These are phyloP conservation scores for Oxycera nigricornis DNA, from an alignment of 2,888 invertebrate genomes.

Conservation along the genomic window DNA sequence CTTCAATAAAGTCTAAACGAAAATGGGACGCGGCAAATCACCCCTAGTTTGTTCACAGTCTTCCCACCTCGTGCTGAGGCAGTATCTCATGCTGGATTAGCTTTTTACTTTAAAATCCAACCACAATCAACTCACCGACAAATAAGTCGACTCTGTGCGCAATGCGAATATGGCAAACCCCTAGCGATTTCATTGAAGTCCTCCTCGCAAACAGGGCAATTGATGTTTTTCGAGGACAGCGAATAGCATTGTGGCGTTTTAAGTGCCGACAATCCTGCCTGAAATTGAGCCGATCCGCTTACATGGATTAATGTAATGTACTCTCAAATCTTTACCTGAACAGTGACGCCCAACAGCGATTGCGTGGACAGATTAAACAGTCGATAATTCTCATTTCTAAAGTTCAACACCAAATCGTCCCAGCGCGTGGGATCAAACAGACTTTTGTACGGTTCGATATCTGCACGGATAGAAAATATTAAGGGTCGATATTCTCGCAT, in stretches of 20 bases:
- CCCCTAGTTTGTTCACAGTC: neutral
- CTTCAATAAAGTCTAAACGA: neutral
- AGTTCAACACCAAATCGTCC: constrained; percentile 85
- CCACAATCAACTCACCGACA: constrained; percentile 67
- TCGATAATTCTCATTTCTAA: constrained; percentile 92
- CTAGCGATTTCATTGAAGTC: constrained; percentile 86
- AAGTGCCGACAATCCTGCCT: constrained; percentile 90
- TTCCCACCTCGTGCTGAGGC: neutral
- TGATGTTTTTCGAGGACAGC: constrained; percentile 74
- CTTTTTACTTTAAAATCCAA: too few species aligned
- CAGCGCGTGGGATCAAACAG: constrained; percentile 76
- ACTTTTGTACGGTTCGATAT: constrained; percentile 73
- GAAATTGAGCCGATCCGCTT: too few species aligned
- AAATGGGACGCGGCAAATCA: neutral
- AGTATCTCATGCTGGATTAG: too few species aligned
- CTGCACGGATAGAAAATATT: constrained; percentile 55
- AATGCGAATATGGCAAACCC: constrained; percentile 91
- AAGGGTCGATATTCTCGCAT: neutral
- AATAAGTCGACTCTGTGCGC: constrained; percentile 92
- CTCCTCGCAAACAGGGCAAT: constrained; percentile 92
- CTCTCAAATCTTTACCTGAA: constrained; percentile 73
- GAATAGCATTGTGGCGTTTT: constrained; percentile 91
- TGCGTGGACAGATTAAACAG: constrained; percentile 92
- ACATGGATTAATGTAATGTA: too few species aligned
- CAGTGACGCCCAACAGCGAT: constrained; percentile 88